Conservation (phyloP, 2,888 invertebrate species). For the Microplitis deprimator region DNA sequence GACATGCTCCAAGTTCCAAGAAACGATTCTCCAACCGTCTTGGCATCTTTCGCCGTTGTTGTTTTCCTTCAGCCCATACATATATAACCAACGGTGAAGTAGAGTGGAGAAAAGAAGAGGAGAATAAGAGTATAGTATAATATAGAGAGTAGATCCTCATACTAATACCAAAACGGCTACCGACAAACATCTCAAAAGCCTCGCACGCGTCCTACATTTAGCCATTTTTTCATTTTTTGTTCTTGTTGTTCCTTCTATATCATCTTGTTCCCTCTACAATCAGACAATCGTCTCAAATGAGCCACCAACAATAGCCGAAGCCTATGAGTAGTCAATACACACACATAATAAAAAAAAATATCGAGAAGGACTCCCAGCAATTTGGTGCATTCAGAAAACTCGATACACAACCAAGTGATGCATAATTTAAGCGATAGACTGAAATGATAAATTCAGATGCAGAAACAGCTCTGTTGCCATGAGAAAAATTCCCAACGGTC, state of each 20-base stretch:
- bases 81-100: not conserved
- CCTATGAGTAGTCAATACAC: not conserved
- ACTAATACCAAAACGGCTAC: not conserved
- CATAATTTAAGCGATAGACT: no score
- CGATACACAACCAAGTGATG: no score
- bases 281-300: not conserved
- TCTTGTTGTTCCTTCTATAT: not conserved
- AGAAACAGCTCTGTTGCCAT: conserved; percentile 22
- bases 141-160: not conserved
- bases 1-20: conserved; percentile 55
- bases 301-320: not conserved
- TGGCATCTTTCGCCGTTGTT: conserved; percentile 17
- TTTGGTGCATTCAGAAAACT: not conserved
- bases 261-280: not conserved
- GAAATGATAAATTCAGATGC: not conserved
- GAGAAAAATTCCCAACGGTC: conserved; percentile 22
- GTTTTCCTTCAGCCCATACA: conserved; percentile 31
- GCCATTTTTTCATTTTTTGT: not conserved
- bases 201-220: not conserved
- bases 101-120: not conserved
- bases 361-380: not conserved
- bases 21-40: conserved; percentile 50
- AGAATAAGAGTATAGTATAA: no score
- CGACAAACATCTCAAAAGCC: not conserved
- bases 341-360: no score